Base-by-base conservation (phyloP, 1,140 invertebrate species). In the Cydia amplana region DNA sequence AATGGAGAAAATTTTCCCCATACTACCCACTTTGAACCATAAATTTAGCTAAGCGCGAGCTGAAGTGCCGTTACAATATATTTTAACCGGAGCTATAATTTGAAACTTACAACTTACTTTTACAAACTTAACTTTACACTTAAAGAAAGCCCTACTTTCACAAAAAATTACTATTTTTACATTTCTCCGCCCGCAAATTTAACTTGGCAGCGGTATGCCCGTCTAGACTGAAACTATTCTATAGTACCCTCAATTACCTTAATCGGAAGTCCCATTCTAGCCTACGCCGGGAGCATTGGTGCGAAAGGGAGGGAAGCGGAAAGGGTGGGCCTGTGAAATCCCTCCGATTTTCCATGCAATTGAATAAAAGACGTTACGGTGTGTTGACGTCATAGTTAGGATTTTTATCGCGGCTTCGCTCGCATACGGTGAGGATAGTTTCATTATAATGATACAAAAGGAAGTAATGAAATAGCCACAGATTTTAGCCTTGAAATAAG, bases 221-320 rank as follows among this genome's bases (percentile, higher is more conserved):
- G 91, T 92, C 91, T 92, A 92, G 89, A 91, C 91, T 91, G 78
- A 90, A 92, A 92, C 89, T 92, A 91, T 91, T 90, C 84, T 82
- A 82, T 88, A 92, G 90, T 90, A 85, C 88, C 87, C 87, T 89
- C 88, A 90, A 90, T 92, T 89, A 90, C 88, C 83, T 85, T 87
- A 82, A 78, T 78, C 76, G 16, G 60, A 67, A 60, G 40, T 89
- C 83, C 79, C 83, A 75, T 40, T 87, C 81, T 77, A 10, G 40
- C 85, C 12, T 78, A 60, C 36, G 18, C 12, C 43, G 63, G 36
- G 36, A 49, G n/a, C 20, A 14, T 40, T 74, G 75, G 83, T 73
- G 80, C 9, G 80, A 88, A 74, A 82, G 75, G 76, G 86, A 90
- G 72, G 78, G 28, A 73, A 55, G 65, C 74, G 74, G 75, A 77